Evolutionary conservation across 2,888 invertebrate genomes (phyloP).

Genomic region (Corythucha ciliata): DNA sequence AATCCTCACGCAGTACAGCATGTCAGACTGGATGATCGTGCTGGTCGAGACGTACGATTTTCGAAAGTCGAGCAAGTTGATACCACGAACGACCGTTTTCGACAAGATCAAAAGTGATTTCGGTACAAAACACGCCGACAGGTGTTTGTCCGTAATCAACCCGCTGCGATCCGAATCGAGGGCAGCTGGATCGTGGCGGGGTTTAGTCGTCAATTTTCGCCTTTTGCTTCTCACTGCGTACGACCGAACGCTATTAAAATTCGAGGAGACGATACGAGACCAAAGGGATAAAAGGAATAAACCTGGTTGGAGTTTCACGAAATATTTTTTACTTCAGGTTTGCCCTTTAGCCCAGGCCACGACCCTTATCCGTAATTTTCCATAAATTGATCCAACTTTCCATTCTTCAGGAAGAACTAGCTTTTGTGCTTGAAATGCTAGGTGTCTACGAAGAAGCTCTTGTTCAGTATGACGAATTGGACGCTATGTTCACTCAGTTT

Average conservation of each 20-base stretch:
- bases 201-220: constrained; percentile 70
- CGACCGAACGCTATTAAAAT: constrained; percentile 71
- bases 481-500: constrained; percentile 93
- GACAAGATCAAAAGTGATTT: constrained; percentile 93
- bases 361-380: background rate
- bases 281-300: constrained; percentile 85
- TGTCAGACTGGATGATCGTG: constrained; percentile 88
- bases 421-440: constrained; percentile 88
- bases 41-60: constrained; percentile 86
- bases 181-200: constrained; percentile 83
- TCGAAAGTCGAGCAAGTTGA: constrained; percentile 79
- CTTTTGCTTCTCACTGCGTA: constrained; percentile 77
- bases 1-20: constrained; percentile 60
- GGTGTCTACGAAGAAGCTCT: constrained; percentile 87
- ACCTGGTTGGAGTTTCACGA: constrained; percentile 85
- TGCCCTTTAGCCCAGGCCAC: constrained; percentile 28
- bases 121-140: constrained; percentile 73
- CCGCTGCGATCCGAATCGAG: constrained; percentile 81
- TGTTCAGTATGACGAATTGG: constrained; percentile 93
- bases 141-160: constrained; percentile 75
- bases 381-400: constrained; percentile 1
- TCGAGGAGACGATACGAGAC: constrained; percentile 82
- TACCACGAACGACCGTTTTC: constrained; percentile 84
- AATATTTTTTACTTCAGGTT: constrained; percentile 87
- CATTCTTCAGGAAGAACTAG: constrained; percentile 75